phyloP scores from a whole-genome alignment of 2,888 invertebrate species.

The Allygus modestus region DNA sequence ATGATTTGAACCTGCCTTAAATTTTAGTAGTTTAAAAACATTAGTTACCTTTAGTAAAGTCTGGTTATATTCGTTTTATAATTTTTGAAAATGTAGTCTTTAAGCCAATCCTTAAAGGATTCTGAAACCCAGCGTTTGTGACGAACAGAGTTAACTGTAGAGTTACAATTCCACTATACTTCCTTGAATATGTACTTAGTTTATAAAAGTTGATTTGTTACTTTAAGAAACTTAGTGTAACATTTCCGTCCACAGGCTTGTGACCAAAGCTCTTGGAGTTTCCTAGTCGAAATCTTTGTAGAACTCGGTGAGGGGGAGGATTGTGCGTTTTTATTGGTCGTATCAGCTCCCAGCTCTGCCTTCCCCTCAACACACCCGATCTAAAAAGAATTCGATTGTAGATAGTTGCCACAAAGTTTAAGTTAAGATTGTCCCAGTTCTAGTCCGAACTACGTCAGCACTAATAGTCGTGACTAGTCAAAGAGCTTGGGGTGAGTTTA shows the following conservation, averaged over 20 bases:
- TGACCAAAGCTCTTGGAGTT: conserved; percentile 20
- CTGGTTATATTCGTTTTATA: background rate
- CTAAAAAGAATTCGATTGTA: too few species aligned
- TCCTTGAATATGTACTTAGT: too few species aligned
- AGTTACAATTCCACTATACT: too few species aligned
- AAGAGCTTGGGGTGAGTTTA: conserved; percentile 39
- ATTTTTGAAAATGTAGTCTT: background rate
- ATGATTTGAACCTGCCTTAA: too few species aligned
- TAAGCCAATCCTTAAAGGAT: conserved; percentile 8
- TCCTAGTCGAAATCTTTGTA: background rate
- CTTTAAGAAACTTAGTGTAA: background rate
- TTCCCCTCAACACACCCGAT: too few species aligned
- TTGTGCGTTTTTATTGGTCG: too few species aligned
- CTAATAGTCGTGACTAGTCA: conserved; percentile 13
- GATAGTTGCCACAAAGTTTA: conserved; percentile 8
- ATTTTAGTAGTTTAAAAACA: too few species aligned
- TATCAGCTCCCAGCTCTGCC: too few species aligned
- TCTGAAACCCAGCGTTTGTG: background rate
- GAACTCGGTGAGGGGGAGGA: too few species aligned
- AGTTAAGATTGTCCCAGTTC: background rate
- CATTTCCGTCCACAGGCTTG: background rate
- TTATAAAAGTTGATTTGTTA: too few species aligned
- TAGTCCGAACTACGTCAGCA: conserved; percentile 11
- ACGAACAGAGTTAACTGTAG: too few species aligned
- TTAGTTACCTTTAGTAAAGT: background rate